Conservation (phyloP, 2,113 vertebrate genomes). For the Mus pahari region DNA sequence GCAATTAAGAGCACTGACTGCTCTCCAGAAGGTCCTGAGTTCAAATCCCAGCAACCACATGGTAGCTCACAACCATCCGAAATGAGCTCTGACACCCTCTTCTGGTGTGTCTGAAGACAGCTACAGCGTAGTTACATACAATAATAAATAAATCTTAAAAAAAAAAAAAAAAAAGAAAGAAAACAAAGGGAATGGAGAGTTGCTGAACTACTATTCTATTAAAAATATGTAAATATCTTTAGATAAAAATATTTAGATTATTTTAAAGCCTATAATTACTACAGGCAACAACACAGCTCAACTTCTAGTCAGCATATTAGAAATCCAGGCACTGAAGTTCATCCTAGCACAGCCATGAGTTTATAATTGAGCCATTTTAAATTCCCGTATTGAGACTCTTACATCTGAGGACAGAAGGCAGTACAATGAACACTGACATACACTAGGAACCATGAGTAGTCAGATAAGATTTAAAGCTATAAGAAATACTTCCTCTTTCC, state of each 20-base stretch:
- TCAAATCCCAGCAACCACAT: too few species aligned
- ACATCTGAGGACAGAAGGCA: not conserved
- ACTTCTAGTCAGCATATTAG: constrained; percentile 1
- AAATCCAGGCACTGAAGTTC: constrained; percentile 37
- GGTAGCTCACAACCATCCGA: too few species aligned
- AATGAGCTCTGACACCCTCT: too few species aligned
- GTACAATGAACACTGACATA: not conserved
- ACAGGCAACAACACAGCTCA: not conserved
- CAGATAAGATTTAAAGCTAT: not conserved
- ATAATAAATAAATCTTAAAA: too few species aligned
- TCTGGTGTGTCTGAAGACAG: too few species aligned
- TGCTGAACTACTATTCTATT: constrained; percentile 27
- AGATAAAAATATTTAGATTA: constrained; percentile 48
- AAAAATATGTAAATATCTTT: not conserved
- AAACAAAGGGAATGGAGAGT: constrained; percentile 24
- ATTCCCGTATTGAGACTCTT: constrained; percentile 22
- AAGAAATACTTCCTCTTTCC: not conserved
- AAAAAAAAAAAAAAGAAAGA: not conserved
- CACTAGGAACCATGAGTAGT: not conserved
- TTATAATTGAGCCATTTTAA: constrained; percentile 29
- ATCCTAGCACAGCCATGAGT: not conserved
- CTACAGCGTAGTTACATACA: too few species aligned
- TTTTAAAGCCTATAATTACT: constrained; percentile 10
- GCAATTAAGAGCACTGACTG: too few species aligned
- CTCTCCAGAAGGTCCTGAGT: too few species aligned